Evolutionary conservation across 2,888 invertebrate genomes (phyloP), one percentile per base, ranked within the genome.

Genomic region (Microctonus aethiopoides): DNA sequence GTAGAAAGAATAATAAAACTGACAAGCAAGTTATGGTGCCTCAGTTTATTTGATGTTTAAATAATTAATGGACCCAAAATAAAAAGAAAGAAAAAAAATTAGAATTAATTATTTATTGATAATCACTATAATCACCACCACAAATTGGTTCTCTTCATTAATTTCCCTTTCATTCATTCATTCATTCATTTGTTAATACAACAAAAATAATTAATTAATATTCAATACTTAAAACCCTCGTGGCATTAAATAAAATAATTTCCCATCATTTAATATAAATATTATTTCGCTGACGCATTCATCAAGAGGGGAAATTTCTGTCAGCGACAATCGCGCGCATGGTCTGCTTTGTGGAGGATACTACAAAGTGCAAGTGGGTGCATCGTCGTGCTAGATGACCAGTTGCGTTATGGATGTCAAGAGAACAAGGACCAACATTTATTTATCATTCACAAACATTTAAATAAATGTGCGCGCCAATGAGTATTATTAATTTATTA

Each of bases 361-460:
- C 57, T 57, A 77, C 79, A 29, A 76, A 79, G 82, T 82, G 82
- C 81, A 81, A n/a, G 81, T 80, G 76, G 76, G 77, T 78, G 77
- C 76, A 73, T 73, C 69, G 68, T 72, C 61, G 69, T 60, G 72
- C 72, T 70, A n/a, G n/a, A n/a, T 72, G 72, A 74, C 70, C 70
- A 74, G 74, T 73, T 69, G 70, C 72, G 71, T 70, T 68, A 75
- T 75, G 74, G 67, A 64, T 67, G 67, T 68, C 56, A 52, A 39
- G 61, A 52, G 72, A 68, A 62, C 26, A 59, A 69, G 67, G 57
- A 64, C 20, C 64, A 68, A 56, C 66, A 51, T 16, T 66, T 56
- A 16, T 26, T n/a, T 9, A 29, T 10, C 13, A 16, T 32, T 57
- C 57, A 29, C 9, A 34, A 20, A 34, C 16, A 34, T 34, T 32